Base-by-base conservation (phyloP, 2,797 vertebrate species). In the Valencia hispanica region DNA sequence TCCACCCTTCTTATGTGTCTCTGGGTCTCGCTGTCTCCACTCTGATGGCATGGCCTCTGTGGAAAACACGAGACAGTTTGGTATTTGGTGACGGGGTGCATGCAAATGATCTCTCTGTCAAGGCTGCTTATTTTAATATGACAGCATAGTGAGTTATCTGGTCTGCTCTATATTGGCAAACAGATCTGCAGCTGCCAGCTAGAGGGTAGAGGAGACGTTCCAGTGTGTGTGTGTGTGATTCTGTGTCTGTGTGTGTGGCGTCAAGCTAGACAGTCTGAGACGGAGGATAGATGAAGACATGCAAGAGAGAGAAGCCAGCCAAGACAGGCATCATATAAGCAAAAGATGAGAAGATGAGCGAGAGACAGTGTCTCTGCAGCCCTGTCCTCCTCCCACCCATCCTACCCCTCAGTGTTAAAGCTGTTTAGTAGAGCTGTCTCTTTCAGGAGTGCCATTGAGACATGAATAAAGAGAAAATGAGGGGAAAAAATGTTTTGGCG, bases 51-150 rank as follows among this genome's bases (percentile, higher is more conserved):
- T 77, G 87, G 90, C 89, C 87, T 81, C 90, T 81, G 84, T 90
- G 87, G 87, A 90, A 90, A 94, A 91, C 88, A 89, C 88, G 76
- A 92, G 93, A 93, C 65, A 84, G 87, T 90, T 92, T 83, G 88
- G 91, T 92, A 87, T 92, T 94, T 93, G 92, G 93, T 82, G 88
- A 94, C 89, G 92, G 88, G 92, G 87, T 86, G 89, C 94, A 94
- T 95, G 94, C 93, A 95, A 95, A 95, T 95, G 94, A 95, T 95
- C 91, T 89, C 87, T 92, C 92, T 94, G 93, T 95, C 93, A 94
- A 89, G 91, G 87, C 93, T 92, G 92, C 94, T 94, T 94, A 94
- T 94, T 94, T 94, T 94, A 95, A 94, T 95, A 94, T 94, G 92
- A 93, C 93, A 94, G 93, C 80, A 68, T 90, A 87, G 91, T 90